A percentile compares a stretch with the other conserved stretches of the same genome.
These are phyloP conservation scores for Crocodylus rhombifer DNA, from an alignment of 2,797 vertebrate genomes.

Conservation along the genomic window DNA sequence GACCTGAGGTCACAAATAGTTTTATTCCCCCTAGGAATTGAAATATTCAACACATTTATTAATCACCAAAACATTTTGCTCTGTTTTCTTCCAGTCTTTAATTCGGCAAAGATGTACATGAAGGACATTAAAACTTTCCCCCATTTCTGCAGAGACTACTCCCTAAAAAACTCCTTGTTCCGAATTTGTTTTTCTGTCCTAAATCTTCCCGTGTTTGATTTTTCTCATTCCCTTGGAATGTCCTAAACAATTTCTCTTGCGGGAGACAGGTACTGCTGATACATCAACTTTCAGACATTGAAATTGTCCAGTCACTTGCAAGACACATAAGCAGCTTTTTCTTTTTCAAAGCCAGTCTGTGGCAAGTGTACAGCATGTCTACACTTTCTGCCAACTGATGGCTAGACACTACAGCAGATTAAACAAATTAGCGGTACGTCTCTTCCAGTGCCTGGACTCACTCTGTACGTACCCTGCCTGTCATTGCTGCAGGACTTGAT, in stretches of 20 bases:
- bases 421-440: background rate
- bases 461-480: background rate
- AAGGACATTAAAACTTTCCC: fast-evolving
- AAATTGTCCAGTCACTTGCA: background rate
- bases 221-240: conserved; percentile 4
- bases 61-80: background rate
- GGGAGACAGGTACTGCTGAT: background rate
- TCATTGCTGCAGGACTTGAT: background rate
- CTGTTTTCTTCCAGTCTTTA: background rate
- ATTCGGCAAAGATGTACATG: fast-evolving
- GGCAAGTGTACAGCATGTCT: background rate
- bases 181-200: background rate
- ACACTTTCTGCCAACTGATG: background rate
- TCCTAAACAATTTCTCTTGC: background rate
- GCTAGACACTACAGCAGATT: background rate
- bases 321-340: fast-evolving
- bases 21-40: background rate
- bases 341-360: background rate
- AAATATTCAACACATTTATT: background rate
- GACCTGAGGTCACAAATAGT: background rate
- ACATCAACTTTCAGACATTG: background rate
- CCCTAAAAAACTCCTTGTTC: background rate
- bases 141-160: background rate
- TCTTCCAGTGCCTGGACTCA: background rate
- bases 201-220: background rate